Percentiles rank a stretch among this genome's conserved stretches.
Evolutionary conservation across 2,888 invertebrate species (phyloP).

Genomic region (Phengaris arion): DNA sequence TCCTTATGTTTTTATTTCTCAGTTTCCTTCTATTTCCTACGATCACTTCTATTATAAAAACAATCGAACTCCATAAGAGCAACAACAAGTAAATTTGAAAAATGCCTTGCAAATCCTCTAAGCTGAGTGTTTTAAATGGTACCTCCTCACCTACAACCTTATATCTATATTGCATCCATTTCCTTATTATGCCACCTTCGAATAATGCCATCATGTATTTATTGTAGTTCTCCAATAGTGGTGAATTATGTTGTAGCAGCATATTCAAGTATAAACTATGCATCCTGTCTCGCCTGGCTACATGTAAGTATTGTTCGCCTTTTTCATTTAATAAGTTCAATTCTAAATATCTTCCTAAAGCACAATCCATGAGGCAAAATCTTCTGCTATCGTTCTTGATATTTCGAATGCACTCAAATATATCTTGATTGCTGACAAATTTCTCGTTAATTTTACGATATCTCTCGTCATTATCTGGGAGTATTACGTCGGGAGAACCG

Average conservation of each 20-base stretch:
- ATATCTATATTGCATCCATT: conserved; percentile 69
- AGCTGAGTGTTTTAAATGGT: conserved; percentile 52
- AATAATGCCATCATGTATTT: conserved; percentile 54
- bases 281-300: conserved; percentile 59
- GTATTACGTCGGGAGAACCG: conserved; percentile 64
- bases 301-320: conserved; percentile 67
- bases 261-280: conserved; percentile 65
- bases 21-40: conserved; percentile 36
- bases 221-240: conserved; percentile 55
- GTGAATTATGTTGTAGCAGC: conserved; percentile 58
- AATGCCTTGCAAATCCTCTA: conserved; percentile 58
- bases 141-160: conserved; percentile 61
- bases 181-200: conserved; percentile 65
- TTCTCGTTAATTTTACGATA: conserved; percentile 58
- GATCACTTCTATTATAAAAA: conserved; percentile 56
- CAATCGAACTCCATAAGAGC: conserved; percentile 43
- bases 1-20: not conserved
- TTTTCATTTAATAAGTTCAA: conserved; percentile 58
- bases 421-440: conserved; percentile 50
- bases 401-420: conserved; percentile 54
- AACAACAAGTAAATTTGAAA: conserved; percentile 53
- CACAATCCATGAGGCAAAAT: conserved; percentile 70
- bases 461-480: conserved; percentile 61
- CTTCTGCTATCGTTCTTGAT: conserved; percentile 55
- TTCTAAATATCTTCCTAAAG: conserved; percentile 58